Base-by-base conservation (phyloP, 1,140 invertebrate genomes). In the Anastrepha ludens region DNA sequence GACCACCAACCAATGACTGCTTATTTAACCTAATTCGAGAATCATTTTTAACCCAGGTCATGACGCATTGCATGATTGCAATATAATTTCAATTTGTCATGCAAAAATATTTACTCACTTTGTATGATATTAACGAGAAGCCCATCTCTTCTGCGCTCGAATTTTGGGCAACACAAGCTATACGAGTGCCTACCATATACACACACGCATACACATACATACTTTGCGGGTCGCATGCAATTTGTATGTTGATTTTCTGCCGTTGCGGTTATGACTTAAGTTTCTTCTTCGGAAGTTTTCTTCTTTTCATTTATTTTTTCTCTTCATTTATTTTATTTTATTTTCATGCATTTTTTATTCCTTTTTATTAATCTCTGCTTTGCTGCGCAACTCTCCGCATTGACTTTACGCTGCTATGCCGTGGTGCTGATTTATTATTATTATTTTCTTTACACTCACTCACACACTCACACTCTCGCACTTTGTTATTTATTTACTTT, bases 21-120 rank as follows among this genome's bases (percentile, higher is more conserved):
- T 81, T 81, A 50, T 58, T 58, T 81, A 81, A 81, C 74, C 47
- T 20, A 81, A 58, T 55, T 58, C 41, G 47, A 13, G 55, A 29
- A 20, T 81, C 44, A 55, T 4, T 86, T 29, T 44, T 86, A 65
- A 20, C 7, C 85, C 6, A 62, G 29, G 59, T 62, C 90, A 91
- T 92, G 91, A 90, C 91, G 90, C 91, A 90, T 89, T 90, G 91
- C 90, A 90, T 89, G 90, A 88, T 88, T 92, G 88, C 74, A 55
- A 29, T 92, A 90, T 91, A 92, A 90, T 90, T 91, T 92, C 90
- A 91, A 91, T 92, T 92, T 91, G 91, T 91, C 90, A 91, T 90
- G 90, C 92, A 92, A 91, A 92, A 92, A 91, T 91, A 92, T 91
- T 88, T 89, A 91, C 29, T 29, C 29, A 29, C 91, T 90, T 90